Conservation (phyloP, 2,113 vertebrate species). For the Etia nguti region DNA sequence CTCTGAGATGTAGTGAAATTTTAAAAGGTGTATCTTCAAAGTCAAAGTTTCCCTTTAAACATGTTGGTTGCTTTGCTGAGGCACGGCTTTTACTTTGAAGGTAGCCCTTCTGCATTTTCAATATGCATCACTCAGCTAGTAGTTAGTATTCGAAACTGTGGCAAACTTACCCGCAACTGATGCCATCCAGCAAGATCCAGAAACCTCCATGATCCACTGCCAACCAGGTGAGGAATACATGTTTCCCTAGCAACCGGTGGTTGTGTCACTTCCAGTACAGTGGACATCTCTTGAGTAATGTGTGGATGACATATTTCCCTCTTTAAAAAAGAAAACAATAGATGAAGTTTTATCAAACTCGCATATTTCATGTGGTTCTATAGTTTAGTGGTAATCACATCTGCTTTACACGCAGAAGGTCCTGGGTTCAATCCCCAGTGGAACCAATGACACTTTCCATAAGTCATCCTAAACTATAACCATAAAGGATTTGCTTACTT, state of each 20-base stretch:
- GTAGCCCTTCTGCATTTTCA: no score
- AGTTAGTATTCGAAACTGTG: no score
- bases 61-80: neutral
- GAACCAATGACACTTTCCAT: neutral
- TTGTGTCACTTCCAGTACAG: neutral
- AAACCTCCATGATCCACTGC: no score
- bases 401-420: constrained; percentile 81
- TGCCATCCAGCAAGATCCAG: no score
- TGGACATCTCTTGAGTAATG: neutral
- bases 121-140: no score
- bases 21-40: neutral
- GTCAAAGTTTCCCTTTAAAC: neutral
- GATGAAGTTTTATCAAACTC: neutral
- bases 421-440: constrained; percentile 66
- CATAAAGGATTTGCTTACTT: neutral
- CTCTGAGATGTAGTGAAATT: neutral
- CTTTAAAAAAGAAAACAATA: neutral
- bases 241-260: neutral
- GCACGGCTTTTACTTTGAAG: neutral
- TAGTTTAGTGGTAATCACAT: neutral
- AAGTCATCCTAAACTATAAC: neutral
- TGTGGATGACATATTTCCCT: neutral
- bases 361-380: neutral
- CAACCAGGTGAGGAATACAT: no score
- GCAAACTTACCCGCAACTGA: no score